Percentiles rank a stretch among this genome's conserved stretches.
Conservation (phyloP, 2,797 vertebrate species). For the Hippopotamyrus pictus region DNA sequence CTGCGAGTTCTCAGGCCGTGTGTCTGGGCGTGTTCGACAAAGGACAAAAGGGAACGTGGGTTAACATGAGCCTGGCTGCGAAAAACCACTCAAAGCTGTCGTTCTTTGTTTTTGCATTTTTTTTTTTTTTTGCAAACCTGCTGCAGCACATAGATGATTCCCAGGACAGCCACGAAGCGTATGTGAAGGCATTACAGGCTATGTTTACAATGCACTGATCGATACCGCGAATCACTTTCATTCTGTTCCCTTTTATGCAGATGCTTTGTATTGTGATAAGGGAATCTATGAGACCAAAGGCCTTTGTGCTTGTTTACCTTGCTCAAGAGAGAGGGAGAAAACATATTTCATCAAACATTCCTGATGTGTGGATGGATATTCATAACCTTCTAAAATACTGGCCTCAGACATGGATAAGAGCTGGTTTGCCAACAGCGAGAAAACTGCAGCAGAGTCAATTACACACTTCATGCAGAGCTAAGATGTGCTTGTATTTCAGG, state of each 20-base stretch:
- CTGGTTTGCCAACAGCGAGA: background rate
- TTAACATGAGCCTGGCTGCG: background rate
- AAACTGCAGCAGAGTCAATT: background rate
- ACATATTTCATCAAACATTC: background rate
- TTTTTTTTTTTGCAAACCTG: background rate
- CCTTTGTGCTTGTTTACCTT: background rate
- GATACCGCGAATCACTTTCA: background rate
- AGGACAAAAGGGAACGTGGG: background rate
- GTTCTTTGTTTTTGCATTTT: background rate
- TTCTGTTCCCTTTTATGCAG: background rate
- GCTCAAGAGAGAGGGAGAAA: background rate
- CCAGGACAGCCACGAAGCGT: background rate
- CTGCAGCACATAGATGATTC: background rate
- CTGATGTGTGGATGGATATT: background rate
- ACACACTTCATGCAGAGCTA: background rate
- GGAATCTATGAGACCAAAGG: background rate
- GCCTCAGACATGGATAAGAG: background rate
- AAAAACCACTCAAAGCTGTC: background rate
- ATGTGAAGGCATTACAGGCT: background rate
- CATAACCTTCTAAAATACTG: background rate
- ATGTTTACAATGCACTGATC: background rate
- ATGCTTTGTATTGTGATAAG: background rate
- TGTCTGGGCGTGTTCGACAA: background rate
- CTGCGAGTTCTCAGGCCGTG: background rate
- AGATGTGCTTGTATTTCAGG: background rate